phyloP scores from a whole-genome alignment of 2,797 vertebrate genomes.

The Paratrypauchen microcephalus region DNA sequence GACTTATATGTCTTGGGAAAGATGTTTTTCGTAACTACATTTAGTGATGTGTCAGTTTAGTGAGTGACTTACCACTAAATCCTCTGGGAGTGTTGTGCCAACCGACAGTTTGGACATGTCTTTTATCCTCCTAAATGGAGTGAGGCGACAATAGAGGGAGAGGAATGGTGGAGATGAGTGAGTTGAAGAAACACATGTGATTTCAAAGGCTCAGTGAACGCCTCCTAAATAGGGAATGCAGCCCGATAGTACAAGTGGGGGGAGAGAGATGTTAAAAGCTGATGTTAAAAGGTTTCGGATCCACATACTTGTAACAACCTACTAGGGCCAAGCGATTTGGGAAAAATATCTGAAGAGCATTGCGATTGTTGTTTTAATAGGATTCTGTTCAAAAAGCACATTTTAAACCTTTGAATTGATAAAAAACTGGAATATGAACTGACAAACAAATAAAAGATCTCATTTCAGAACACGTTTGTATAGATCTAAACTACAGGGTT shows the following conservation, averaged over 20 bases:
- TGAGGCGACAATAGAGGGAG: slow-evolving; percentile 8
- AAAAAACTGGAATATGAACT: no score
- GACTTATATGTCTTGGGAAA: neutral
- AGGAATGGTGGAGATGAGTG: slow-evolving; percentile 21
- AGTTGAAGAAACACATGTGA: slow-evolving; percentile 43
- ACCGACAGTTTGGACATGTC: slow-evolving; percentile 35
- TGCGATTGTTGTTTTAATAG: no score
- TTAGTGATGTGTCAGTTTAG: slow-evolving; percentile 6
- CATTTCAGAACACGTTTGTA: no score
- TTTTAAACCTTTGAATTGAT: no score
- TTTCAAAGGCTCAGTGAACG: slow-evolving; percentile 19
- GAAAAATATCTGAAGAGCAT: no score
- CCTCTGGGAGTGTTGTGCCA: slow-evolving; percentile 14
- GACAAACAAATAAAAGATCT: no score
- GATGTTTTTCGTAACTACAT: neutral
- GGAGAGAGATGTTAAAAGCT: slow-evolving; percentile 25
- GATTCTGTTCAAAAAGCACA: no score
- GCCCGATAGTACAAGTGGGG: slow-evolving; percentile 32
- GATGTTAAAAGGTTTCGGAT: neutral
- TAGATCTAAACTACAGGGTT: no score
- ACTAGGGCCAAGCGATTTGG: no score
- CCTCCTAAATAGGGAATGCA: slow-evolving; percentile 75
- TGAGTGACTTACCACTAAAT: slow-evolving; percentile 22
- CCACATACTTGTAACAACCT: neutral
- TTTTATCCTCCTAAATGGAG: slow-evolving; percentile 39